Percentiles rank a stretch among this genome's conserved stretches.
Conservation (phyloP, 2,113 vertebrate genomes). For the Rhabdornis inornatus region DNA sequence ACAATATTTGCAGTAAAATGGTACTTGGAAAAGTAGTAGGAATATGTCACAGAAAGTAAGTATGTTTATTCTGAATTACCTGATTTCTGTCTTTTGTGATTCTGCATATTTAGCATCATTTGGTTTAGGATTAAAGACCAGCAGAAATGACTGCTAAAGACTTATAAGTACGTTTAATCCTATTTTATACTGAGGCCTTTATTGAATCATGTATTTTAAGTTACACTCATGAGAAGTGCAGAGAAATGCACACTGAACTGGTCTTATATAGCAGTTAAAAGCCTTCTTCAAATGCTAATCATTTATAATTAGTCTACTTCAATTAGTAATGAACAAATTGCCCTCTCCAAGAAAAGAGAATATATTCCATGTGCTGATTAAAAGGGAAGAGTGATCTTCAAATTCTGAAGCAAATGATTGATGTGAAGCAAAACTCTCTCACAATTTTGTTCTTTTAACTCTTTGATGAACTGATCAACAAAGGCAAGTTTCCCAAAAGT, state of each 20-base stretch:
- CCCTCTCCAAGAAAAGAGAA: conserved; percentile 65
- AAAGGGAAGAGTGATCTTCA: conserved; percentile 56
- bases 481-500: conserved; percentile 8
- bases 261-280: conserved; percentile 60
- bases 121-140: conserved; percentile 30
- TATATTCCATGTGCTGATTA: conserved; percentile 47
- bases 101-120: conserved; percentile 34
- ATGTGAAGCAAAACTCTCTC: conserved; percentile 19
- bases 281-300: conserved; percentile 69
- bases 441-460: conserved; percentile 45
- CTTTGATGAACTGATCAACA: conserved; percentile 33
- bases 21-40: not conserved
- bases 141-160: conserved; percentile 41
- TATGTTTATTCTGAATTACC: not conserved
- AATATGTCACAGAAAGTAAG: not conserved
- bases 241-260: conserved; percentile 8
- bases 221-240: conserved; percentile 14
- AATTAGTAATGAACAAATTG: conserved; percentile 70
- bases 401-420: conserved; percentile 26
- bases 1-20: not conserved
- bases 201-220: conserved; percentile 75
- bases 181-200: conserved; percentile 72
- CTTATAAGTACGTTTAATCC: conserved; percentile 70
- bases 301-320: conserved; percentile 70
- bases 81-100: not conserved